phyloP scores from a whole-genome alignment of 2,888 invertebrate species.

The Nomada flava region DNA sequence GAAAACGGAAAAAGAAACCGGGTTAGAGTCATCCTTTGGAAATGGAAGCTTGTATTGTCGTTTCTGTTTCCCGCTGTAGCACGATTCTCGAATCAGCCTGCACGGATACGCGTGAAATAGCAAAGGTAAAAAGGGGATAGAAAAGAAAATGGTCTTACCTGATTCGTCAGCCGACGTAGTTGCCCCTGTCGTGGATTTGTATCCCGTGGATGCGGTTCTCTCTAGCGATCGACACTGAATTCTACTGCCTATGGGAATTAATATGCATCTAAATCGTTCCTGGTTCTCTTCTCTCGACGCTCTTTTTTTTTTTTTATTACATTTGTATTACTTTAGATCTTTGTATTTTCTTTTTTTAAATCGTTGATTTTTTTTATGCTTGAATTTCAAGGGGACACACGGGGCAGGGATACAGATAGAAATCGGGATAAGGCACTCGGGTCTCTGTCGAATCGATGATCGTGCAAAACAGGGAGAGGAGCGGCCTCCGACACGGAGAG shows the following conservation, averaged over 20 bases:
- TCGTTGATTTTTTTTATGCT: constrained; percentile 22
- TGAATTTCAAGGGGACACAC: constrained; percentile 21
- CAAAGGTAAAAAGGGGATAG: constrained; percentile 38
- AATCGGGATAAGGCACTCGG: constrained; percentile 78
- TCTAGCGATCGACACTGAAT: constrained; percentile 73
- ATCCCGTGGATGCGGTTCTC: constrained; percentile 56
- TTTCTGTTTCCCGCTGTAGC: constrained; percentile 3
- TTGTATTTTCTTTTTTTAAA: constrained; percentile 32
- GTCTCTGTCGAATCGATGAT: constrained; percentile 69
- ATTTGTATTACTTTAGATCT: not conserved
- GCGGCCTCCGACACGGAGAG: constrained; percentile 64
- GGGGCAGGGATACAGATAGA: constrained; percentile 38
- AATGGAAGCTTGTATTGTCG: constrained; percentile 14
- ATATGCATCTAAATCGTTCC: constrained; percentile 71
- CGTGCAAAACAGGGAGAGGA: constrained; percentile 32
- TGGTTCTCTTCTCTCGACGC: constrained; percentile 52
- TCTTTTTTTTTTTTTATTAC: constrained; percentile 9
- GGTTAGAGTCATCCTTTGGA: no score
- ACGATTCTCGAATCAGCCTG: constrained; percentile 17
- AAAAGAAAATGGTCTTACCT: constrained; percentile 66
- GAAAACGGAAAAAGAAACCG: no score
- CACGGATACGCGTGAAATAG: constrained; percentile 27
- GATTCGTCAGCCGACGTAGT: constrained; percentile 53
- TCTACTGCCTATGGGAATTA: constrained; percentile 73
- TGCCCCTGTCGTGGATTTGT: constrained; percentile 36